phyloP scores from a whole-genome alignment of 1,140 invertebrate genomes.

The Pogonomyrmex californicus region DNA sequence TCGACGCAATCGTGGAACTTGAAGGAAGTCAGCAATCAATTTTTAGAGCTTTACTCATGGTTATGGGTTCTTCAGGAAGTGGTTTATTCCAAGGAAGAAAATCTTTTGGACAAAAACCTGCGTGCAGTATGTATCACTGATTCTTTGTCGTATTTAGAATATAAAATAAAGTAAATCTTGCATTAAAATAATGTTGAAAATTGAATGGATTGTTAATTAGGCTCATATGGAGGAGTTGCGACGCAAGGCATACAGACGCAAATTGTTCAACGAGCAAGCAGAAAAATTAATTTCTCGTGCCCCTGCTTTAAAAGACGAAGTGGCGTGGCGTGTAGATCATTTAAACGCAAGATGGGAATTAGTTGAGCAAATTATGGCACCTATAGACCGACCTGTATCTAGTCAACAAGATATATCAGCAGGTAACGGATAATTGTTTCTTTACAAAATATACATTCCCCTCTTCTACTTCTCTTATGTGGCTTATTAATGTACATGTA shows the following conservation, averaged over 20 bases:
- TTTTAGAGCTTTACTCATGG: conserved; percentile 93
- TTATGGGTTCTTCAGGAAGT: conserved; percentile 92
- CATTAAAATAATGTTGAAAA: neutral
- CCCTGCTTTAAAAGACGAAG: conserved; percentile 92
- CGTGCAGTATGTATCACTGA: conserved; percentile 88
- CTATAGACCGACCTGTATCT: conserved; percentile 83
- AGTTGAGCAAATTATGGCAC: conserved; percentile 88
- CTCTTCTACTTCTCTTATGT: too few relatives aligned
- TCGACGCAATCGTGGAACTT: conserved; percentile 90
- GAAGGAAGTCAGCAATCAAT: conserved; percentile 92
- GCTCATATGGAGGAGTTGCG: conserved; percentile 92
- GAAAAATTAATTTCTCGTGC: conserved; percentile 90
- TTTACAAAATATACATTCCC: neutral
- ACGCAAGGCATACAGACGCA: conserved; percentile 90
- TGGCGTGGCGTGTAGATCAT: conserved; percentile 90
- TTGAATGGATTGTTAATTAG: conserved; percentile 84
- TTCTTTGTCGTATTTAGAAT: neutral
- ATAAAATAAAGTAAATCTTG: neutral
- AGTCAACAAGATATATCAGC: conserved; percentile 85
- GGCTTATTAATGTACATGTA: neutral
- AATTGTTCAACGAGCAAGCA: conserved; percentile 93
- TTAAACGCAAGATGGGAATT: conserved; percentile 93
- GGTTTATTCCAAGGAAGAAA: conserved; percentile 92
- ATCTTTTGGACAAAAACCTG: conserved; percentile 90
- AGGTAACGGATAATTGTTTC: conserved; percentile 78